Percentiles rank a stretch among this genome's conserved stretches.
phyloP scores from a whole-genome alignment of 64 coral and sea anemone species.

The Pocillopora verrucosa region DNA sequence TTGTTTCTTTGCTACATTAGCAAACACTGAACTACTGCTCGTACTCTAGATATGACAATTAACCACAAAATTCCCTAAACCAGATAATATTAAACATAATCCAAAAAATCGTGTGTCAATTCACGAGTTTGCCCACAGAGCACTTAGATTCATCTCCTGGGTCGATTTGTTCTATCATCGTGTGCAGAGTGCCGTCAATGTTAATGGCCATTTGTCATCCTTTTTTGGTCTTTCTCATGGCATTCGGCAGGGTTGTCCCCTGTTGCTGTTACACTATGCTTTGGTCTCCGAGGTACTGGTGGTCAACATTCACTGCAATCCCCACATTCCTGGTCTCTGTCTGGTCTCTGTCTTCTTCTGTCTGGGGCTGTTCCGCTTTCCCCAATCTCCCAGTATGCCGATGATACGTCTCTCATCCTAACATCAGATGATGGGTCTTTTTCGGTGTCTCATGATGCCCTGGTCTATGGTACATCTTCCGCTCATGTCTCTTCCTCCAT shows the following conservation, averaged over 20 bases:
- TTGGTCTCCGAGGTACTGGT: conserved; percentile 28
- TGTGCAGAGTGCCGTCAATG: not conserved
- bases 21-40: no score
- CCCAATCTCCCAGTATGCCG: conserved; percentile 27
- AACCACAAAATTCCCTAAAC: no score
- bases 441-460: no score
- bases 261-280: conserved; percentile 35
- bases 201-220: conserved; percentile 38
- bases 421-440: not conserved
- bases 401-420: conserved; percentile 18
- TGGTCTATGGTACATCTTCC: no score
- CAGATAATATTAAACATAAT: no score
- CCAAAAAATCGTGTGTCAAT: no score
- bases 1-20: no score
- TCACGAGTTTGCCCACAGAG: no score
- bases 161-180: conserved; percentile 19
- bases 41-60: no score
- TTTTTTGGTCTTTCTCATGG: conserved; percentile 50
- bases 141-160: conserved; percentile 37
- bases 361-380: not conserved
- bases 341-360: no score
- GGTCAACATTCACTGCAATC: not conserved
- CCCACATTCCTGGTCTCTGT: not conserved
- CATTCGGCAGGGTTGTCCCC: conserved; percentile 65
- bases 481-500: no score